Evolutionary conservation across 2,113 vertebrate genomes (phyloP).

Genomic region (Acanthochromis polyacanthus): DNA sequence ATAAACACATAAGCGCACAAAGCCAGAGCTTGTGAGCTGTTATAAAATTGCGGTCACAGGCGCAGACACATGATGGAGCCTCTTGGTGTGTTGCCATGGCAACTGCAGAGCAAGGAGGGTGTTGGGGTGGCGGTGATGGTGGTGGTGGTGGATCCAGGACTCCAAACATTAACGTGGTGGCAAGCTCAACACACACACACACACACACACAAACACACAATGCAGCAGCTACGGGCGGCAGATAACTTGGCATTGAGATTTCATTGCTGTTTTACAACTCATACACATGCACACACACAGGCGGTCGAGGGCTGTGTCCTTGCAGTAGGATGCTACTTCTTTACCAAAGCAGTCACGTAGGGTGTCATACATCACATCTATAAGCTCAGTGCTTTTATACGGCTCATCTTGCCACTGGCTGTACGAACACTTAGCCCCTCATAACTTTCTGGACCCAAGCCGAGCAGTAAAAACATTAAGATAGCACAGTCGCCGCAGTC

Average conservation of each 20-base stretch:
- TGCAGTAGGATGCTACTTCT: slow-evolving; percentile 60
- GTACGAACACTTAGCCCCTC: slow-evolving; percentile 49
- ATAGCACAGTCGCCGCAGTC: slow-evolving; percentile 26
- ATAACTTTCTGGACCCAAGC: slow-evolving; percentile 56
- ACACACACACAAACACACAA: slow-evolving; percentile 14
- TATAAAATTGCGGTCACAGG: slow-evolving; percentile 70
- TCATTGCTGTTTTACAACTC: slow-evolving; percentile 51
- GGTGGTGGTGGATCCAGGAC: slow-evolving; percentile 14
- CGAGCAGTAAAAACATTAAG: slow-evolving; percentile 49
- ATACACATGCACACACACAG: slow-evolving; percentile 15
- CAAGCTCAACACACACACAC: slow-evolving; percentile 31
- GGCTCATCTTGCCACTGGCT: slow-evolving; percentile 45
- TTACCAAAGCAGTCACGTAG: slow-evolving; percentile 75
- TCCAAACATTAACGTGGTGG: slow-evolving; percentile 48
- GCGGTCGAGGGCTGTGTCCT: slow-evolving; percentile 60
- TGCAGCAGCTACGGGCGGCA: slow-evolving; percentile 43
- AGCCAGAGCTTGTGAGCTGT: slow-evolving; percentile 58
- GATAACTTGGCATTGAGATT: slow-evolving; percentile 60
- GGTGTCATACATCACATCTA: slow-evolving; percentile 66
- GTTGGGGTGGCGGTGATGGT: slow-evolving; percentile 4
- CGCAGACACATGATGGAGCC: slow-evolving; percentile 74
- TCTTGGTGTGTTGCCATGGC: slow-evolving; percentile 77
- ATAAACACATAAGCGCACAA: slow-evolving; percentile 58
- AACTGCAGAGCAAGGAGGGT: slow-evolving; percentile 60
- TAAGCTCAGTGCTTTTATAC: slow-evolving; percentile 59